These are phyloP conservation scores for Gymnoscopelus braueri DNA, from an alignment of 2,797 vertebrate species.

Conservation along the genomic window DNA sequence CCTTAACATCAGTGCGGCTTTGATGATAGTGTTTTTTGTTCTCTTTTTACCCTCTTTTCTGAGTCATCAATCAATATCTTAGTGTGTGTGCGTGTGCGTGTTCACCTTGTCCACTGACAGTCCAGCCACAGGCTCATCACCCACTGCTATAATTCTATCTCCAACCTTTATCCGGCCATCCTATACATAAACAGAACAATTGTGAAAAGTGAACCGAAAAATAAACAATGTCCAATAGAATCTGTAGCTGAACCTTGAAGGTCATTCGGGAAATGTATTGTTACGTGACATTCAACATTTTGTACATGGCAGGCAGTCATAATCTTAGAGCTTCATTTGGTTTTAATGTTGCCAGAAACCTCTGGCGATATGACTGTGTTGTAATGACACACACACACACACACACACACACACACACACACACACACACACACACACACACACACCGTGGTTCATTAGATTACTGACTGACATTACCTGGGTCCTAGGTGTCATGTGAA, in stretches of 20 bases:
- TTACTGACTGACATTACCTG: constrained; percentile 7
- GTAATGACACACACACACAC: background rate
- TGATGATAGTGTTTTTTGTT: background rate
- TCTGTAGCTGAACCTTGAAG: background rate
- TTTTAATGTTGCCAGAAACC: constrained; percentile 15
- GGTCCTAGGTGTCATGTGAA: background rate
- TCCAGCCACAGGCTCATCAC: constrained; percentile 85
- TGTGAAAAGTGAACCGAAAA: background rate
- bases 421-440: background rate
- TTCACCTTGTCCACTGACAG: constrained; percentile 88
- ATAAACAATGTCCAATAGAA: constrained; percentile 12
- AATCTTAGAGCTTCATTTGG: constrained; percentile 2
- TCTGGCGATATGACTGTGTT: background rate
- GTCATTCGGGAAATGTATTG: constrained; percentile 6
- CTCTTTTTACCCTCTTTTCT: too few relatives aligned
- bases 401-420: background rate
- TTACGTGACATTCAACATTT: constrained; percentile 31
- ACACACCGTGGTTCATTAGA: background rate
- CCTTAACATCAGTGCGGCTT: background rate
- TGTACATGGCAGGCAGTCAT: constrained; percentile 20
- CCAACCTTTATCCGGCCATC: constrained; percentile 86
- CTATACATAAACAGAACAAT: constrained; percentile 62
- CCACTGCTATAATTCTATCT: constrained; percentile 84
- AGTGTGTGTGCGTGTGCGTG: constrained; percentile 12
- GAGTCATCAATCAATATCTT: constrained; percentile 10